These are phyloP conservation scores for Hypsibius dujardini DNA, from an alignment of 1,140 invertebrate genomes.

Conservation along the genomic window DNA sequence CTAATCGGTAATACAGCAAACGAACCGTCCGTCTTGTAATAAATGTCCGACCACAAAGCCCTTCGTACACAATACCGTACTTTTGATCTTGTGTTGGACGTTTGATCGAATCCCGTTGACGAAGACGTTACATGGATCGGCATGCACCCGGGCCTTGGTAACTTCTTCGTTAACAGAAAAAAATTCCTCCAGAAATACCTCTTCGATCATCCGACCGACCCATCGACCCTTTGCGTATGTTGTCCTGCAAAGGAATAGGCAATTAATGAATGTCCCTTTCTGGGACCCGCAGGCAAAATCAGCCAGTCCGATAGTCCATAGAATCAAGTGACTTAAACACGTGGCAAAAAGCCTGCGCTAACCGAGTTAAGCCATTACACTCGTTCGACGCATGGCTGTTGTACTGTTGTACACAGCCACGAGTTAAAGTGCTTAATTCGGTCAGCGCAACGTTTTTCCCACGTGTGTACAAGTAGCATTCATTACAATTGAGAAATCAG, in stretches of 20 bases:
- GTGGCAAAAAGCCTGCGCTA: too few species aligned
- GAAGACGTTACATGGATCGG: neutral
- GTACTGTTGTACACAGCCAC: too few species aligned
- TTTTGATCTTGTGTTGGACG: neutral
- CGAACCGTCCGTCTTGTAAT: neutral
- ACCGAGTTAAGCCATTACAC: too few species aligned
- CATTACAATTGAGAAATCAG: too few species aligned
- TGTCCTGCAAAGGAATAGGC: slow-evolving; percentile 38
- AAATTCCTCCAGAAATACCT: slow-evolving; percentile 85
- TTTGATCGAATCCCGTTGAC: neutral
- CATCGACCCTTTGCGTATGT: slow-evolving; percentile 92
- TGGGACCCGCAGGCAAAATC: too few species aligned
- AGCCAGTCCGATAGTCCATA: too few species aligned
- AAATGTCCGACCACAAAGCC: neutral
- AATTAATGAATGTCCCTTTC: too few species aligned
- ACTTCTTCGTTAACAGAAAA: slow-evolving; percentile 24
- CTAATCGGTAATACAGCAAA: neutral
- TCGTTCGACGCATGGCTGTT: too few species aligned
- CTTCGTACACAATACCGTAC: neutral
- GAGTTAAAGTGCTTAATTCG: too few species aligned
- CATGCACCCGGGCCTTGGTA: slow-evolving; percentile 25
- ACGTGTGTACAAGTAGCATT: too few species aligned
- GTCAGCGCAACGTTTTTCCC: too few species aligned
- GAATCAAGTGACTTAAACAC: too few species aligned
- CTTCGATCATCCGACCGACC: slow-evolving; percentile 80